Evolutionary conservation across 2,888 invertebrate genomes (phyloP), one percentile per base, ranked within the genome.

Genomic region (Meghimatium bilineatum): DNA sequence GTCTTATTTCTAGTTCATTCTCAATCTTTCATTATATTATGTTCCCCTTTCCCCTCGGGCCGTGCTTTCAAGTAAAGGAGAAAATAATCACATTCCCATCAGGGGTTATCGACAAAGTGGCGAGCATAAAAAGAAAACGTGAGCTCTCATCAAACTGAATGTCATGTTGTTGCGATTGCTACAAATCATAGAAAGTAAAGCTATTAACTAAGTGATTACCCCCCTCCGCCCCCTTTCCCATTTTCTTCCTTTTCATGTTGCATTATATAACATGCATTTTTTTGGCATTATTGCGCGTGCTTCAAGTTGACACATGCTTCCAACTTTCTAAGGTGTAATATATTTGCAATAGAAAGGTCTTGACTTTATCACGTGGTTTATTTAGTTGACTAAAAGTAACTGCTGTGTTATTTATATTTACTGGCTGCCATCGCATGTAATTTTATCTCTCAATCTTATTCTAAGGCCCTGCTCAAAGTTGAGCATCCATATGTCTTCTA

Each of bases 41-140:
- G 32, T 66, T 32, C 66, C 66, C 66, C 20, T 8, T 29, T 17
- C 66, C 66, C 66, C 66, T 66, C 32, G 32, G 66, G 66, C 32
- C 66, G 32, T 32, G 66, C 66, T 66, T 66, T 66, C 66, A 66
- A 32, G 66, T 66, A 66, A 66, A 66, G 32, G 66, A 66, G 66
- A 66, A 66, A 66, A 66, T 66, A 66, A 66, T 66, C 32, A 66
- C 66, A 66, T 66, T 32, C 20, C 66, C 66, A 32, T 66, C 66
- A 66, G 66, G 66, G 44, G 66, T 66, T 66, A 66, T 66, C 66
- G 66, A 32, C 66, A 66, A 66, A 66, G 66, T 66, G 32, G 66
- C 32, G 66, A 20, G 66, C 66, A 66, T 66, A 66, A 66, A 32
- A n/a, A n/a, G n/a, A 66, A 56, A 56, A 8, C 66, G 32, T 66